Evolutionary conservation across 2,888 invertebrate species (phyloP).

Genomic region (Sepiola atlantica): DNA sequence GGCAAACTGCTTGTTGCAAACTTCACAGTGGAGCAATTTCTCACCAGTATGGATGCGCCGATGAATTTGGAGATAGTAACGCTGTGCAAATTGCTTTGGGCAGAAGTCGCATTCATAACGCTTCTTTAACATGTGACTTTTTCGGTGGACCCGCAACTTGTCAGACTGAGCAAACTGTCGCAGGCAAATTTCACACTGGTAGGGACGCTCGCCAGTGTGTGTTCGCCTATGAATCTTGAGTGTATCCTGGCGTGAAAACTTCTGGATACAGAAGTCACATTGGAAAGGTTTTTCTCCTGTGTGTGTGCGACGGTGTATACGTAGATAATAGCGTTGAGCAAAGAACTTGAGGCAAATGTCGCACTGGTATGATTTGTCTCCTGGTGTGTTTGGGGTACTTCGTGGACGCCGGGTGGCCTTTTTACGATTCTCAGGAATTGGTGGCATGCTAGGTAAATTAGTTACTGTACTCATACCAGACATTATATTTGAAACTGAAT

Average conservation of each 20-base stretch:
- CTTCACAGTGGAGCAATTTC: constrained; percentile 34
- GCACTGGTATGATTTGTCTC: constrained; percentile 36
- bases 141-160: constrained; percentile 23
- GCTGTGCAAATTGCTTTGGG: constrained; percentile 40
- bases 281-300: constrained; percentile 33
- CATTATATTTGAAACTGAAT: background rate
- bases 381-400: background rate
- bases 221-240: constrained; percentile 69
- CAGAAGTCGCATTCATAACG: constrained; percentile 42
- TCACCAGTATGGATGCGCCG: constrained; percentile 41
- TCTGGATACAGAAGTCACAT: background rate
- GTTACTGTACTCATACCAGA: constrained; percentile 9
- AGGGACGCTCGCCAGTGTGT: constrained; percentile 77
- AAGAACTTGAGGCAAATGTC: constrained; percentile 35
- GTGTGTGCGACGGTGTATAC: background rate
- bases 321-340: background rate
- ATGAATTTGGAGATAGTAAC: constrained; percentile 33
- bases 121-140: constrained; percentile 39
- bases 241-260: constrained; percentile 69
- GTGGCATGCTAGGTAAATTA: background rate
- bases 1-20: constrained; percentile 36
- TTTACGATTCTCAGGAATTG: background rate
- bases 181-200: constrained; percentile 75
- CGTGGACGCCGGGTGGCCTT: background rate
- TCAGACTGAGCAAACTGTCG: constrained; percentile 75